phyloP scores from a whole-genome alignment of 2,888 invertebrate genomes.

The Ectemnius continuus region DNA sequence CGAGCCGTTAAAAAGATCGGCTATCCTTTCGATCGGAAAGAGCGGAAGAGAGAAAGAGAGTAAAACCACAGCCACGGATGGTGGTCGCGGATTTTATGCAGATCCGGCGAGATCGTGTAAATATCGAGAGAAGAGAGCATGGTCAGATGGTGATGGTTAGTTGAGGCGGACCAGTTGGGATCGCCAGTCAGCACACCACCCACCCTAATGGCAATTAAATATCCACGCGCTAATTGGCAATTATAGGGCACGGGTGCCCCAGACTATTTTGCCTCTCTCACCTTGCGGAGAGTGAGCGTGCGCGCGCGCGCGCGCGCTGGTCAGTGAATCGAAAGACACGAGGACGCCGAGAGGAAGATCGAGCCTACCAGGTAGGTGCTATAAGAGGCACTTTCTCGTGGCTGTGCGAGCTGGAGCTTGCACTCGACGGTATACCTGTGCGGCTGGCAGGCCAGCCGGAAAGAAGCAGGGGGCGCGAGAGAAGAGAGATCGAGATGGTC shows the following conservation, averaged over 20 bases:
- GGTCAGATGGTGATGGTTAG: no score
- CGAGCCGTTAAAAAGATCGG: slow-evolving; percentile 59
- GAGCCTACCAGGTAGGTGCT: slow-evolving; percentile 50
- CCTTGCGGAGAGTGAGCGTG: slow-evolving; percentile 17
- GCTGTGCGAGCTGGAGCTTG: slow-evolving; percentile 44
- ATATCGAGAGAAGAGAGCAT: no score
- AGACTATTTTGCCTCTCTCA: slow-evolving; percentile 49
- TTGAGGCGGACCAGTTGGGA: slow-evolving; percentile 13
- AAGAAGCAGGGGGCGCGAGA: slow-evolving; percentile 11
- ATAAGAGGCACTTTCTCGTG: slow-evolving; percentile 50
- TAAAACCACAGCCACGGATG: slow-evolving; percentile 22
- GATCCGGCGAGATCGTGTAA: slow-evolving; percentile 64
- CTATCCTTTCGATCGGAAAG: slow-evolving; percentile 45
- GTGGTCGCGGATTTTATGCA: slow-evolving; percentile 69
- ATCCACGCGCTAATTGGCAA: slow-evolving; percentile 77
- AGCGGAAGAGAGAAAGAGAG: slow-evolving; percentile 1
- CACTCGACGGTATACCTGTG: slow-evolving; percentile 45
- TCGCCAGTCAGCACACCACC: slow-evolving; percentile 61
- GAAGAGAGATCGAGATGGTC: slow-evolving; percentile 56
- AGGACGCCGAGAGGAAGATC: background rate
- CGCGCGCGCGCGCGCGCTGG: no score
- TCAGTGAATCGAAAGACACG: no score
- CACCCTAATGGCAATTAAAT: slow-evolving; percentile 76
- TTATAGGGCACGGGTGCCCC: slow-evolving; percentile 72
- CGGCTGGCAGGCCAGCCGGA: slow-evolving; percentile 12